Base-by-base conservation (phyloP, 2,797 vertebrate genomes). In the Australoheros facetus region DNA sequence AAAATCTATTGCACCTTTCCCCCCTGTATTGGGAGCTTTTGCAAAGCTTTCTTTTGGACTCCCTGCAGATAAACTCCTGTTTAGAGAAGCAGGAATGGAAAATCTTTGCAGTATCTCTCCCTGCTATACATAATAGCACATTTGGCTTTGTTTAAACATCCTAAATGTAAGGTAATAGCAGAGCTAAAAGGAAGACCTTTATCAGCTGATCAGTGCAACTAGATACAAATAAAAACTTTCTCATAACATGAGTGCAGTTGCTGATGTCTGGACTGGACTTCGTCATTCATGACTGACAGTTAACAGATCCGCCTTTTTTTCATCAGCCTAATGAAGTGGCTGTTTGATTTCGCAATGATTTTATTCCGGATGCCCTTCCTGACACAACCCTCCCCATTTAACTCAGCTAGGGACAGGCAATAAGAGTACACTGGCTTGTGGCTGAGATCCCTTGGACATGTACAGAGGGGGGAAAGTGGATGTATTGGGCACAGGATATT, bases 1-100 rank as follows among this genome's bases (percentile, higher is more conserved):
- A n/a, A 72, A 77, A 56, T 75, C 71, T 72, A 82, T 78, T 51
- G 32, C 62, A 71, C 76, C 56, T 71, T 86, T 87, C 85, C 66
- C 85, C 62, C 34, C 55, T 39, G 58, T 77, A 59, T 77, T 79
- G 81, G 57, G 80, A 85, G 86, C 76, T 62, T 21, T 60, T 80
- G 51, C 16, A 4, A 3, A 53, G 71, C 56, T 86, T 88, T 78
- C 32, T 82, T 75, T 75, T 79, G 42, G 85, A 79, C 32, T 30
- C 54, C 55, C 23, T 72, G 56, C 42, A 57, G 28, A 62, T 48
- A 34, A 72, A 64, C 45, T n/a, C 26, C 23, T 72, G 59, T 51
- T 57, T 62, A 55, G 32, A 83, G 16, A 66, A 56, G 71, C 37
- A 71, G 60, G 59, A 81, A 77, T 48, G 54, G 39, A 66, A 79